phyloP scores from a whole-genome alignment of 92 coral and sea anemone genomes.

The Palythoa heliodiscus region DNA sequence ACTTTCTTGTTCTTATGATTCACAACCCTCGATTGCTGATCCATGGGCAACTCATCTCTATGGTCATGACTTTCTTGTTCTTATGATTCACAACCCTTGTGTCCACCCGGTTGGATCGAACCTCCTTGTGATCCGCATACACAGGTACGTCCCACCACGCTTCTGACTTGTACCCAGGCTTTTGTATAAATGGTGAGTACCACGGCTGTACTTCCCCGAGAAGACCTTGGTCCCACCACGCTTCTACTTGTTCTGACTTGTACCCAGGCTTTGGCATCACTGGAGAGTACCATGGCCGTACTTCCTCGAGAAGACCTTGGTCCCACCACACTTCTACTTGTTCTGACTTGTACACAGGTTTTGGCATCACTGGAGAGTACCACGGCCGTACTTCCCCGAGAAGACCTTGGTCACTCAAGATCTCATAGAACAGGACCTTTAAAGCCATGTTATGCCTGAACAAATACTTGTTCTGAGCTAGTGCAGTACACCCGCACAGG shows the following conservation, averaged over 20 bases:
- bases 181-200: conserved; percentile 46
- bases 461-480: conserved; percentile 42
- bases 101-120: conserved; percentile 33
- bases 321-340: too few relatives aligned
- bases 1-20: too few relatives aligned
- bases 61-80: conserved; percentile 6
- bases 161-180: conserved; percentile 47
- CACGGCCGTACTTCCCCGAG: conserved; percentile 47
- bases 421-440: conserved; percentile 45
- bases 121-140: conserved; percentile 39
- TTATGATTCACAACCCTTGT: conserved; percentile 1
- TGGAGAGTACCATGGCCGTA: conserved; percentile 52
- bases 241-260: too few relatives aligned
- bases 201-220: conserved; percentile 47
- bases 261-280: conserved; percentile 45
- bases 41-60: conserved; percentile 35
- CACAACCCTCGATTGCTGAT: neutral
- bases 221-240: conserved; percentile 42
- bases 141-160: conserved; percentile 41
- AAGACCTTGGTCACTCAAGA: conserved; percentile 37
- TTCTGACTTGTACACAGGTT: conserved; percentile 49
- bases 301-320: conserved; percentile 41
- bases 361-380: conserved; percentile 49
- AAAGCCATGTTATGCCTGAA: conserved; percentile 46
- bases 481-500: conserved; percentile 16